Base-by-base conservation (phyloP, 2,888 invertebrate species). In the Chrysomela aeneicollis region DNA sequence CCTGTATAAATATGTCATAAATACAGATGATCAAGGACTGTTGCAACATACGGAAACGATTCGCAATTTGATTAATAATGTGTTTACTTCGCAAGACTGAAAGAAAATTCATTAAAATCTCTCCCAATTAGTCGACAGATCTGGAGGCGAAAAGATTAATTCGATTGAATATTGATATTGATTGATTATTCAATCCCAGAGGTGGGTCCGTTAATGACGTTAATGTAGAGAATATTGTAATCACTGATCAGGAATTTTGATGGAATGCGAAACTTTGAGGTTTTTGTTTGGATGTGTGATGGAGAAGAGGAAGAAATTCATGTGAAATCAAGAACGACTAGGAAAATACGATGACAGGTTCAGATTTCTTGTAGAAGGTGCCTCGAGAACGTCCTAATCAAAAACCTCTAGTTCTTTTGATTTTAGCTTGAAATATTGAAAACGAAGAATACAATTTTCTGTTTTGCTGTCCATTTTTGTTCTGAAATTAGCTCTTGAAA, bases 91-190 rank as follows among this genome's bases (percentile, higher is more conserved):
- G 21, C 52, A 18, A 6, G 32, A 35, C 10, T 32, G 52, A 17
- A 26, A 52, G 8, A 15, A 49, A 49, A 49, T 2, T 12, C 6
- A 52, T 52, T 32, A 32, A 17, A 54, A 37, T 19, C 21, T 54
- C 37, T 54, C 1, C 19, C 35, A 54, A 54, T 54, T 35, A 54
- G 54, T 54, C 54, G 19, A 9, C 32, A 2, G 19, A 12, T 54
- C 52, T 52, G 52, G 18, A 52, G 52, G 52, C 52, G 52, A 37
- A 10, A 26, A 37, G 18, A 37, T 54, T 9, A 37, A 54, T 54
- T n/a, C 19, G 21, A 37, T 35, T 17, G 35, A 54, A 35, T 54
- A 37, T 54, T 18, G 22, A 54, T 53, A 53, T 54, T 37, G 17
- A 54, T 12, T 54, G n/a, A 2, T n/a, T 30, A 52, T 52, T 42